Base-by-base conservation (phyloP, 2,113 vertebrate species). In the Anthoscopus minutus region DNA sequence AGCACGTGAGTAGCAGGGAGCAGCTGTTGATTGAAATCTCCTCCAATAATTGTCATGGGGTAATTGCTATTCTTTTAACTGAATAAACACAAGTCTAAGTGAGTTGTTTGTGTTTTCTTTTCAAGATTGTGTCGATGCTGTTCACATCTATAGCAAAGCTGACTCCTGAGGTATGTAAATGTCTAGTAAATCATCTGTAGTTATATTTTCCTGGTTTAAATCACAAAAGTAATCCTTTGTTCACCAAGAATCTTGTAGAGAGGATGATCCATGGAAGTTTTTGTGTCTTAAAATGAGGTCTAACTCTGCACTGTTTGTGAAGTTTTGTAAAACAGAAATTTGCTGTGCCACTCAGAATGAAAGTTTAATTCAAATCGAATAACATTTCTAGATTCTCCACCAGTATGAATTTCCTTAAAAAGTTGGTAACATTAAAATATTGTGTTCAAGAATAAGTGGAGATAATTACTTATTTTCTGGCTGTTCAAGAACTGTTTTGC, bases 91-190 rank as follows among this genome's bases (percentile, higher is more conserved):
- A 71, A 91, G 74, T 96, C 80, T 97, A 93, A 97, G 76, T 83
- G 90, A 90, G 77, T 80, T 57, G 78, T 79, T 7, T 93, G 87
- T 92, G 80, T 94, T 97, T 93, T 97, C 37, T 96, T 81, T 96
- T 97, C 62, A 96, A 99, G 99, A 99, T 99, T 70, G 99, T 99
- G 85, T 99, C 99, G 27, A 99, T 99, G 99, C 99, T 99, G 93
- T 99, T 99, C 97, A 99, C 99, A 65, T 99, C 99, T 67, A 99
- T 99, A 93, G 99, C 99, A 47, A 99, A 99, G 96, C 98, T 99
- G 94, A 99, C 99, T 70, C 99, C 99, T 81, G 99, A 99, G 98
- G 99, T 99, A 98, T 89, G 98, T 97, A 77, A 74, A 45, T 92
- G 42, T 77, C 25, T 64, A n/a, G 65, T 80, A 72, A 94, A 83